Evolutionary conservation across 2,888 invertebrate genomes (phyloP), one percentile per base, ranked within the genome.

Genomic region (Tipula unca): DNA sequence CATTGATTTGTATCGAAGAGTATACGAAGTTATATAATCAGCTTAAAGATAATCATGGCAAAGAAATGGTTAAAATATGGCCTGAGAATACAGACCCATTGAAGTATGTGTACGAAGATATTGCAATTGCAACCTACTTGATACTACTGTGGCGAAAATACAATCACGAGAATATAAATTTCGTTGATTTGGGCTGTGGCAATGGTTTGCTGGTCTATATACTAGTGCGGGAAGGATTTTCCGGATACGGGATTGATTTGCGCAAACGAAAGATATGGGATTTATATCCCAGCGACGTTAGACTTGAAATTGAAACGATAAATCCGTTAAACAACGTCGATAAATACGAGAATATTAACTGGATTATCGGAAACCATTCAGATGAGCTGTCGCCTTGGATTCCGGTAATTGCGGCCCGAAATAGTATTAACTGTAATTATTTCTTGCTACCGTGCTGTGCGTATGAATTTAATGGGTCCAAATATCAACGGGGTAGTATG

Each of bases 361-460:
- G 98, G 98, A 91, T 99, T 85, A 98, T 99, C 89, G 99, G 99
- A 85, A 99, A 99, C 91, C 99, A 99, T 92, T 98, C 98, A 14
- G 99, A 99, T 92, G 99, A 99, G 90, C 91, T 99, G n/a, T 99
- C 99, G 8, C 98, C 99, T 0, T 99, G 99, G 99, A 95, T 99
- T 88, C 98, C 99, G 25, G 95, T 99, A 0, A 94, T 99, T 88
- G 95, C 99, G 32, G 94, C 97, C 0, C 93, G 93, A 86, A 95
- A 95, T 91, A 95, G 95, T 0, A 93, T 93, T 86, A 92, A 92
- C 35, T 95, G 95, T 86, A 95, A 94, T 86, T 98, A 95, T 89
- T 98, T 99, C 89, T 91, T 99, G 1, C 92, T 99, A 14, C 99
- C 99, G 0, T 99, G 99, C 90, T 99, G 99, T 90, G 94, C 96